These are phyloP conservation scores for Gadopsis marmoratus DNA, from an alignment of 2,797 vertebrate species.

Conservation along the genomic window DNA sequence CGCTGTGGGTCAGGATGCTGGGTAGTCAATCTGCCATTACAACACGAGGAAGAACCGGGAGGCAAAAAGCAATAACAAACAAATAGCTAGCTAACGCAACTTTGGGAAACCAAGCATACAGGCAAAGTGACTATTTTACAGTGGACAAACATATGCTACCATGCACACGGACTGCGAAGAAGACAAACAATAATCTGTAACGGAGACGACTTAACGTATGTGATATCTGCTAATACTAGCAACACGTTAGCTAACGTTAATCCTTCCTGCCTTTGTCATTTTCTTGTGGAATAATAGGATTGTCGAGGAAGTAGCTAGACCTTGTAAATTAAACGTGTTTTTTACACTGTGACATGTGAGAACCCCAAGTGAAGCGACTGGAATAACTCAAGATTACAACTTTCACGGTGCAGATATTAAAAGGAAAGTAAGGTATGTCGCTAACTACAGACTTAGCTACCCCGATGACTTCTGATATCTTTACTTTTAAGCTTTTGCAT, in stretches of 20 bases:
- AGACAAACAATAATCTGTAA: conserved; percentile 21
- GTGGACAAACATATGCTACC: background rate
- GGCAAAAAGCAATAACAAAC: conserved; percentile 73
- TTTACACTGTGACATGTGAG: conserved; percentile 16
- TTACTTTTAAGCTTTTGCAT: background rate
- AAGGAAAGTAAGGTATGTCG: conserved; percentile 35
- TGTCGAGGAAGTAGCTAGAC: background rate
- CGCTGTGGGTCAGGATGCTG: conserved; percentile 34
- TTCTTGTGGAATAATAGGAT: conserved; percentile 14
- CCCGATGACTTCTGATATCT: background rate
- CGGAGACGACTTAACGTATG: conserved; percentile 18
- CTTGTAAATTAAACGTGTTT: background rate
- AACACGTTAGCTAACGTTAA: conserved; percentile 54
- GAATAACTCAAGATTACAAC: background rate
- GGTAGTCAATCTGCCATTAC: background rate
- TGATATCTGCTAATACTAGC: conserved; percentile 57
- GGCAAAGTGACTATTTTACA: background rate
- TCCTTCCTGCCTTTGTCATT: conserved; percentile 44
- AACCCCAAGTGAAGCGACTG: background rate
- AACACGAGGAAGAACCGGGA: conserved; percentile 36
- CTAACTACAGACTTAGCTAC: background rate
- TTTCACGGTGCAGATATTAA: conserved; percentile 9
- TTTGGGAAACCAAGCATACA: background rate
- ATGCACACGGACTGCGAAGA: background rate
- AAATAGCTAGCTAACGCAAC: conserved; percentile 36